These are phyloP conservation scores for Epizoanthus rinbou DNA, from an alignment of 92 coral and sea anemone species.

Conservation along the genomic window DNA sequence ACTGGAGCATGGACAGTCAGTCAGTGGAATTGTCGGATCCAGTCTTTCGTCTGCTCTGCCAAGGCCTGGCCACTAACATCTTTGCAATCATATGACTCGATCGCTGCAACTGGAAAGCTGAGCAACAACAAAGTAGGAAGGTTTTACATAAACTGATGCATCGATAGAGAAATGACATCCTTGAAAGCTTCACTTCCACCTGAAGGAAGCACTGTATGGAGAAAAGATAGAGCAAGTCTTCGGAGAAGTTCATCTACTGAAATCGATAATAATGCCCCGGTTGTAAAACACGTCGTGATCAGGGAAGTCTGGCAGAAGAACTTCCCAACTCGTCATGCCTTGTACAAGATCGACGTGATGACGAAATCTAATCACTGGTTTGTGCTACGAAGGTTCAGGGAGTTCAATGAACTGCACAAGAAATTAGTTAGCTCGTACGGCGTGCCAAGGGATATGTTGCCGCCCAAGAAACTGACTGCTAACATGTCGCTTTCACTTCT, in stretches of 20 bases:
- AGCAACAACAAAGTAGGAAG: background rate
- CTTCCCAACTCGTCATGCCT: conserved; percentile 89
- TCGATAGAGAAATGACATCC: conserved; percentile 70
- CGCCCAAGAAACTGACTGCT: conserved; percentile 86
- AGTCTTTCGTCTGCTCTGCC: background rate
- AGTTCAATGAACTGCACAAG: conserved; percentile 83
- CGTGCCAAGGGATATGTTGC: conserved; percentile 95
- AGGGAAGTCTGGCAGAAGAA: conserved; percentile 95
- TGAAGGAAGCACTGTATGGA: conserved; percentile 94
- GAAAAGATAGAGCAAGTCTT: conserved; percentile 73
- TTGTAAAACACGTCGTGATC: conserved; percentile 92
- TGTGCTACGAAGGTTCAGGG: conserved; percentile 90
- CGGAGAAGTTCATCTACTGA: conserved; percentile 68
- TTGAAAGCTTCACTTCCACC: conserved; percentile 85
- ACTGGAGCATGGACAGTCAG: no score
- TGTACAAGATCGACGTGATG: conserved; percentile 97
- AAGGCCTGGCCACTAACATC: conserved; percentile 17
- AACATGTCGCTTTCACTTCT: conserved; percentile 77
- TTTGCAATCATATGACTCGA: background rate
- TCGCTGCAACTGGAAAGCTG: no score
- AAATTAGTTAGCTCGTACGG: conserved; percentile 76
- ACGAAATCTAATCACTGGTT: conserved; percentile 99
- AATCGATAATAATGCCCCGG: conserved; percentile 57
- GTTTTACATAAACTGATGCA: background rate
- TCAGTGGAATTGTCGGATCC: background rate